Base-by-base conservation (phyloP, 1,140 invertebrate genomes). In the Drosophila watanabei region DNA sequence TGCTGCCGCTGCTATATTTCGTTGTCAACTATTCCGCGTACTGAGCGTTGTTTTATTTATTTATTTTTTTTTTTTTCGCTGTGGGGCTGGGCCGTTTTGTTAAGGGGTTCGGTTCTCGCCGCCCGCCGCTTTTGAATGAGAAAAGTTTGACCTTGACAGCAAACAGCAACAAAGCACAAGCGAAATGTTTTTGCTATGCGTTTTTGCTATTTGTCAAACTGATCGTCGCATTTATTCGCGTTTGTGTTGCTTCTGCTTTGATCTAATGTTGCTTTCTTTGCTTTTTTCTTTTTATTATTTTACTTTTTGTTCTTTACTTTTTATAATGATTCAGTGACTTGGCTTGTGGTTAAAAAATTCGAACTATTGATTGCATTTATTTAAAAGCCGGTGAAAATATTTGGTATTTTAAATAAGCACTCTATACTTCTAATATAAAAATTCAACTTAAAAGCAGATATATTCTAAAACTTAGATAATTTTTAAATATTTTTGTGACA, bases 21-120 rank as follows among this genome's bases (percentile, higher is more conserved):
- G 85, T 79, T 90, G 86, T 85, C 86, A 89, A 89, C 85, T 89
- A 90, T 85, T 89, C 70, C 81, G 79, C 64, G 65, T 89, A 85
- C 79, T 85, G 71, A 59, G 66, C 58, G 59, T 46, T 45, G 78
- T 73, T 79, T 58, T 45, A 57, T 46, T 52, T 77, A 20, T 72
- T 41, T 58, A 39, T 20, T 56, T 41, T 37, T 52, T 43, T 39
- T 46, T 41, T 43, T 54, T 46, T 49, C 18, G 20, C 56, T 59
- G 61, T 62, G 75, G 63, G 70, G 73, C 77, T 84, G 81, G 62
- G 82, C 71, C 65, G 58, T 45, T 57, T 49, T 75, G 57, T 63
- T 48, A 83, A 73, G 84, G 84, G 85, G 85, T 85, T 88, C 79
- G 61, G 80, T 80, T 78, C 64, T 73, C 69, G 71, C 58, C 52